These are phyloP conservation scores for Dendrocincla fuliginosa DNA, from an alignment of 2,797 vertebrate species.

Conservation along the genomic window DNA sequence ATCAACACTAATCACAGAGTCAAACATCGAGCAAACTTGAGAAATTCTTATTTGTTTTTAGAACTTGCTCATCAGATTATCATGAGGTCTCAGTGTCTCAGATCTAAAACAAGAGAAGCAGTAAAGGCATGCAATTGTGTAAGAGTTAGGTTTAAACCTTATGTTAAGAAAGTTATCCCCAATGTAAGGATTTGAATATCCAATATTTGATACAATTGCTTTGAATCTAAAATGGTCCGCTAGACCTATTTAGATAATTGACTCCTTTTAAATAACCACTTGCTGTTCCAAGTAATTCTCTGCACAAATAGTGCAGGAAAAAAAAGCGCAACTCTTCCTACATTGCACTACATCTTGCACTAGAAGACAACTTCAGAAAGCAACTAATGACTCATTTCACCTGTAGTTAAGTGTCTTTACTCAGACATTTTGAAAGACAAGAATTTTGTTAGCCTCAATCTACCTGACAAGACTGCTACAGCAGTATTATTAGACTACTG, in stretches of 20 bases:
- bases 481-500: neutral
- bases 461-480: neutral
- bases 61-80: neutral
- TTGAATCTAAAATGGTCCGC: neutral
- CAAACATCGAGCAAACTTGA: neutral
- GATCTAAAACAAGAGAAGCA: neutral
- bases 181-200: neutral
- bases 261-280: rapidly evolving
- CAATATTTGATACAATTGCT: neutral
- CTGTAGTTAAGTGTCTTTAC: neutral
- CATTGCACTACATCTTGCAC: neutral
- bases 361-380: neutral
- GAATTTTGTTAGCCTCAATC: neutral
- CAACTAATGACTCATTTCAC: neutral
- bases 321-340: neutral
- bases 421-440: neutral
- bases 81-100: neutral
- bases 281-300: neutral
- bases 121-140: neutral
- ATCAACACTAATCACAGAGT: neutral
- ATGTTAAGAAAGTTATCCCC: neutral
- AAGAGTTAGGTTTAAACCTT: neutral
- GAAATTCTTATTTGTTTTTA: neutral
- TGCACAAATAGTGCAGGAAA: neutral
- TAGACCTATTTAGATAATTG: neutral